Percentiles rank a stretch among this genome's conserved stretches.
These are phyloP conservation scores for Epinotia brunnichana DNA, from an alignment of 2,888 invertebrate species.

Conservation along the genomic window DNA sequence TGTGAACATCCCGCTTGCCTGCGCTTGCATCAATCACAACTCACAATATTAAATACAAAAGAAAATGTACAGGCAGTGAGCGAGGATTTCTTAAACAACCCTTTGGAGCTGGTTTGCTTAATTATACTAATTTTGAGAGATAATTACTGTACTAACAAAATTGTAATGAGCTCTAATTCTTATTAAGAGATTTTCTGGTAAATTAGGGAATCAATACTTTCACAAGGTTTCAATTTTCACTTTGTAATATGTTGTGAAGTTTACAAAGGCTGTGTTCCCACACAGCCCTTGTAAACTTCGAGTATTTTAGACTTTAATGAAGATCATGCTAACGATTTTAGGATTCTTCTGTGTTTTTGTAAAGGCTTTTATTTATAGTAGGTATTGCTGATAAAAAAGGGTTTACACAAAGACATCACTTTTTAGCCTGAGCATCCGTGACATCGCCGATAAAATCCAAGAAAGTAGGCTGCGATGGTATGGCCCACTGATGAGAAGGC, in stretches of 20 bases:
- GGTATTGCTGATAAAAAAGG: too few species aligned
- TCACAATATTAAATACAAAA: conserved; percentile 15
- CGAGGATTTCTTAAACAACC: conserved; percentile 5
- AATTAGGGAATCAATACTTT: conserved; percentile 24
- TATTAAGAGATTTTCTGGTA: conserved; percentile 2
- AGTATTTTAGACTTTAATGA: background rate
- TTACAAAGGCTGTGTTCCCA: background rate
- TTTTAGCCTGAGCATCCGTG: too few species aligned
- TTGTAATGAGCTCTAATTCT: conserved; percentile 36
- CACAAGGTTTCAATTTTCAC: background rate
- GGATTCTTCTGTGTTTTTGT: background rate
- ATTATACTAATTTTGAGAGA: conserved; percentile 29
- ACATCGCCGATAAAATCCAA: too few species aligned
- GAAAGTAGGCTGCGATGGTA: too few species aligned
- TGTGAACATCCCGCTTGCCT: background rate
- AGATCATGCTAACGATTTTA: background rate
- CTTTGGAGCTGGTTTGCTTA: conserved; percentile 26
- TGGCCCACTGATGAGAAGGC: too few species aligned
- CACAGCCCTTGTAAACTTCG: too few species aligned
- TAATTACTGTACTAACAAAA: conserved; percentile 31
- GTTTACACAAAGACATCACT: too few species aligned
- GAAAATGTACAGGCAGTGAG: conserved; percentile 19
- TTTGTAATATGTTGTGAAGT: too few species aligned
- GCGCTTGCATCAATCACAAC: background rate
- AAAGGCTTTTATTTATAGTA: background rate